Evolutionary conservation across 2,797 vertebrate genomes (phyloP), one percentile per base, ranked within the genome.

Genomic region (Hippocampus kuda): DNA sequence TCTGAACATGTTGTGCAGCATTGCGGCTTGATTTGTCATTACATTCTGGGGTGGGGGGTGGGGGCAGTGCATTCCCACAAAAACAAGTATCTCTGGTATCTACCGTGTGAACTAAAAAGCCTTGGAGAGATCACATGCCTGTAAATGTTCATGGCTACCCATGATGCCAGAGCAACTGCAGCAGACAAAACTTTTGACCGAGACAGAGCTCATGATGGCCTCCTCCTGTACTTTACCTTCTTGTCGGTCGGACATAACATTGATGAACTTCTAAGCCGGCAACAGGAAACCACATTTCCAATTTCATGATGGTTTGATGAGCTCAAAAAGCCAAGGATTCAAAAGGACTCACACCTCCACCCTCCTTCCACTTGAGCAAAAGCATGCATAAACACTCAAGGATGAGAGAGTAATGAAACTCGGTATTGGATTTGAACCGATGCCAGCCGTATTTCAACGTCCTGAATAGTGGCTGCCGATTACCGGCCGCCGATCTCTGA

Each of bases 121-220:
- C 75, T 76, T 78, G 83, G 73, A 70, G 46, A 69, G 70, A 67
- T 70, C 2, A 16, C 84, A 84, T 83, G 82, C 78, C 81, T 83
- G 79, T 65, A 78, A 75, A 70, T 81, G 84, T 83, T 82, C 80
- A 51, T 68, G 77, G 79, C 73, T 77, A 67, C 77, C 83, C 73
- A 69, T 68, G 79, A 83, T 68, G 84, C 79, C 71, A 60, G 70
- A 71, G 76, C 57, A 69, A 81, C 76, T 57, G 70, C 73, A 65
- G 72, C 62, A 62, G 73, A 65, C 71, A 77, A 78, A 48, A 76
- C 81, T 83, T 68, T 68, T 85, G 74, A 34, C 26, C 46, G 10
- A 11, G 27, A 22, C 9, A 5, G 34, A 41, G 20, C 34, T n/a
- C 16, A 38, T 4, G 22, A 53, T 53, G 51, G 22, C 22, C 22